Percentiles rank a stretch among this genome's conserved stretches.
These are phyloP conservation scores for Delphinapterus leucas DNA, from an alignment of 2,113 vertebrate genomes.

Conservation along the genomic window DNA sequence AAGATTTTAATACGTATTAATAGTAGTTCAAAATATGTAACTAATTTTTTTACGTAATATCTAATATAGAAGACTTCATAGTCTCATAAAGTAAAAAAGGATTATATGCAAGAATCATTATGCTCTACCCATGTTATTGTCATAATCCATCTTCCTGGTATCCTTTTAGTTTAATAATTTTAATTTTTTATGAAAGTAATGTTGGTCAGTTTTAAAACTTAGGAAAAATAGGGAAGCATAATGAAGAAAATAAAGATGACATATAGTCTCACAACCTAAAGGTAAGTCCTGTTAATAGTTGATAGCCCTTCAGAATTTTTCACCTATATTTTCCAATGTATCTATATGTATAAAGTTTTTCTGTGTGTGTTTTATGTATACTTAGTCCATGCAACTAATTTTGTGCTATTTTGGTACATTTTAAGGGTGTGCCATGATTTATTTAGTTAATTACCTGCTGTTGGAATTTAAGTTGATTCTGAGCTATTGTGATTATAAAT, in stretches of 20 bases:
- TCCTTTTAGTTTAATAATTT: slow-evolving; percentile 16
- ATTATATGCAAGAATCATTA: not conserved
- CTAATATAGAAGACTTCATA: not conserved
- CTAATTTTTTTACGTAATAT: not conserved
- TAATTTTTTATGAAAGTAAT: not conserved
- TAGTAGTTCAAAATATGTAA: not conserved
- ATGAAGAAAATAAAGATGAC: not conserved
- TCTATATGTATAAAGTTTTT: not conserved
- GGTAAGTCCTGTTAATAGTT: not conserved
- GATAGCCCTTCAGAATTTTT: not conserved
- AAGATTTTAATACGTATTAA: not conserved
- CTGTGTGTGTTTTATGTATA: not conserved
- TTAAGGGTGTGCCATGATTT: not conserved
- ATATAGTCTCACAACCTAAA: not conserved
- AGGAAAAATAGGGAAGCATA: not conserved
- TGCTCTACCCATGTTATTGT: not conserved
- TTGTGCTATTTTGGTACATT: not conserved
- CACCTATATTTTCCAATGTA: not conserved
- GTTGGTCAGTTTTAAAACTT: not conserved
- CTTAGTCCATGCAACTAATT: not conserved
- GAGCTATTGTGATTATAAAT: not conserved
- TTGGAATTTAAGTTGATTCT: slow-evolving; percentile 15
- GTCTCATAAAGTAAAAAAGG: not conserved
- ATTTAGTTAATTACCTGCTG: not conserved
- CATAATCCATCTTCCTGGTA: not conserved